Conservation (phyloP, 1,140 invertebrate species). For the Manduca sexta region DNA sequence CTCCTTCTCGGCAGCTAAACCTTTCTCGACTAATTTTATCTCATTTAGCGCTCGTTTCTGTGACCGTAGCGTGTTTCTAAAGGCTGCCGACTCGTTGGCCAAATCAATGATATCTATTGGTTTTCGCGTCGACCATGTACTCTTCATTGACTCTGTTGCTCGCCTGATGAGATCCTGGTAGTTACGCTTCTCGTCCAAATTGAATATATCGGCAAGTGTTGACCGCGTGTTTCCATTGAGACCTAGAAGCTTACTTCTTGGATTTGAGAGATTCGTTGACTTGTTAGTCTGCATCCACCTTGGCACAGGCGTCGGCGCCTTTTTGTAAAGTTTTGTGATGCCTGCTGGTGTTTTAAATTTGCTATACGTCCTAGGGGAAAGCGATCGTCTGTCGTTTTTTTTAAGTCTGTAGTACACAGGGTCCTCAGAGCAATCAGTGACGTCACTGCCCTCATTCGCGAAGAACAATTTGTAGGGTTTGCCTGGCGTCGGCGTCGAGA, state of each 20-base stretch:
- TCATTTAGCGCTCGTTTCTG: conserved; percentile 50
- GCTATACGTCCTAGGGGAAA: conserved; percentile 39
- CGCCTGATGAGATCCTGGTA: conserved; percentile 61
- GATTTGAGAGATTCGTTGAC: conserved; percentile 23
- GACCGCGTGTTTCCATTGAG: conserved; percentile 46
- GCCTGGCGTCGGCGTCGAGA: conserved; percentile 25
- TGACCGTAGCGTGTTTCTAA: conserved; percentile 39
- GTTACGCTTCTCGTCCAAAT: conserved; percentile 65
- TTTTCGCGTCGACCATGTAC: conserved; percentile 25
- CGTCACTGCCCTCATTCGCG: conserved; percentile 19
- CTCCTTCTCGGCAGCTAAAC: conserved; percentile 32
- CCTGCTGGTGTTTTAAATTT: conserved; percentile 50
- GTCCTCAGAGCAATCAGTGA: conserved; percentile 8
- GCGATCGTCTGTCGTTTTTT: conserved; percentile 17
- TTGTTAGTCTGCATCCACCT: conserved; percentile 50
- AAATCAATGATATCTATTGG: conserved; percentile 38
- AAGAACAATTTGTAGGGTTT: conserved; percentile 47
- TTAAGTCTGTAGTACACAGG: not conserved
- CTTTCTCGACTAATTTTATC: conserved; percentile 48
- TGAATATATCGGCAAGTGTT: conserved; percentile 60
- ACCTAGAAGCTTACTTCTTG: conserved; percentile 36
- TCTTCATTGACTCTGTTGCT: conserved; percentile 33
- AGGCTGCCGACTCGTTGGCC: conserved; percentile 50
- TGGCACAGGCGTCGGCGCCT: conserved; percentile 34
- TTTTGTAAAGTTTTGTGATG: conserved; percentile 55